Base-by-base conservation (phyloP, 1,140 invertebrate genomes). In the Lanistes nyassanus region DNA sequence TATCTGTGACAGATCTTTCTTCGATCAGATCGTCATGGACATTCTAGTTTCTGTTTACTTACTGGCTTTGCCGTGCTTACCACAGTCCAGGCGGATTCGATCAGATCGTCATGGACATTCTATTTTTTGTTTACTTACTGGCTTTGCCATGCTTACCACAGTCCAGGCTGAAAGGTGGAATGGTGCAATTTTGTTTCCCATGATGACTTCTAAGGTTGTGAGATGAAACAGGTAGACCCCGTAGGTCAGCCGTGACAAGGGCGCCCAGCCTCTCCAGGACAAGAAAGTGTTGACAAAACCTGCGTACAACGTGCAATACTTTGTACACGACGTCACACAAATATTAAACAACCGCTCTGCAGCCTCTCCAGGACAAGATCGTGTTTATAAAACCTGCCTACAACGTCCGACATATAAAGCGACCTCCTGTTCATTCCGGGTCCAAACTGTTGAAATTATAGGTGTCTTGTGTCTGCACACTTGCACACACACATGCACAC, bases 211-310 rank as follows among this genome's bases (percentile, higher is more conserved):
- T 2, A 72, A 47, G 31, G 72, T 47, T 13, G 67, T 71, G 39
- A 36, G 23, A 64, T 77, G 76, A 1, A 47, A 29, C 64, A 77
- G 71, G 65, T 77, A 77, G 34, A 39, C 56, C 21, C 76, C 76
- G 47, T 58, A 68, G 0, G 96, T 96, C 36, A 97, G 91, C 67
- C 95, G 91, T 80, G 94, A 95, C 29, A 97, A 90, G 0, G 96
- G 96, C 80, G 95, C 92, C 66, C 95, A 92, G 1, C 93, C 91
- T 55, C 92, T 91, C 86, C 94, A 94, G 0, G 94, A 95, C n/a
- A 97, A 90, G 34, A 95, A 87, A 0, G 91, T 92, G 65, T 93
- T 92, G 37, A 94, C 93, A 47, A 90, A 84, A 79, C 92, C 93
- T 93, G 82, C 23, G 81, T 70, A 69, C 67, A 42, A 47, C n/a